These are phyloP conservation scores for Orchesellides sinensis DNA, from an alignment of 2,888 invertebrate species.

Conservation along the genomic window DNA sequence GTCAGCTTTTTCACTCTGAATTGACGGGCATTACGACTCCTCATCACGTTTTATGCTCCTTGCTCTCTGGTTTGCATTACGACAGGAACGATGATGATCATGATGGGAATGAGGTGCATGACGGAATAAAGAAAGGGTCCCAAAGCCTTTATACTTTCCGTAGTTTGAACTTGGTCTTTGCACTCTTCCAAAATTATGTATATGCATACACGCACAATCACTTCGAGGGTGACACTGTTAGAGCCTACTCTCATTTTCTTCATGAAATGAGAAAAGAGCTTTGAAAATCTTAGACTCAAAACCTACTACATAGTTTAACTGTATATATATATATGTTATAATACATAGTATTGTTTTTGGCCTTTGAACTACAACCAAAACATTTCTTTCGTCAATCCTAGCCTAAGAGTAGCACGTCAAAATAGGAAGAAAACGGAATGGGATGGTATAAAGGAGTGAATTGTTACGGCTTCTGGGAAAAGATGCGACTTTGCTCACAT, in stretches of 20 bases:
- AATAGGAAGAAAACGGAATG: neutral
- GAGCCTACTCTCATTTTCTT: constrained; percentile 2
- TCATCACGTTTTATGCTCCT: constrained; percentile 70
- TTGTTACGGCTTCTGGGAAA: neutral
- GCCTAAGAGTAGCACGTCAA: neutral
- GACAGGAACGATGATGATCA: constrained; percentile 5
- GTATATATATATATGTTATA: neutral
- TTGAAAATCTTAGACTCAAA: neutral
- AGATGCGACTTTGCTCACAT: neutral
- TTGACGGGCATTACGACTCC: constrained; percentile 69
- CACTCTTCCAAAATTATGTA: no score
- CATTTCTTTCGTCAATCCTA: neutral
- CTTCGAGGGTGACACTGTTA: neutral
- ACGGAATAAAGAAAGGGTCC: neutral
- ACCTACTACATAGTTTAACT: constrained; percentile 2
- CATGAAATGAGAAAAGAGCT: neutral
- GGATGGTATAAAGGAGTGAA: neutral
- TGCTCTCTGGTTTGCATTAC: constrained; percentile 52
- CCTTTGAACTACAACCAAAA: neutral
- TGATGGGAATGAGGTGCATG: constrained; percentile 29
- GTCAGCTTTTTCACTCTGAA: constrained; percentile 71
- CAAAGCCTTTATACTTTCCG: neutral
- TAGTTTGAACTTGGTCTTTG: neutral
- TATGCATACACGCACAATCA: neutral
- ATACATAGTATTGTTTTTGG: neutral